These are phyloP conservation scores for Struthio camelus DNA, from an alignment of 2,113 vertebrate genomes.

Conservation along the genomic window DNA sequence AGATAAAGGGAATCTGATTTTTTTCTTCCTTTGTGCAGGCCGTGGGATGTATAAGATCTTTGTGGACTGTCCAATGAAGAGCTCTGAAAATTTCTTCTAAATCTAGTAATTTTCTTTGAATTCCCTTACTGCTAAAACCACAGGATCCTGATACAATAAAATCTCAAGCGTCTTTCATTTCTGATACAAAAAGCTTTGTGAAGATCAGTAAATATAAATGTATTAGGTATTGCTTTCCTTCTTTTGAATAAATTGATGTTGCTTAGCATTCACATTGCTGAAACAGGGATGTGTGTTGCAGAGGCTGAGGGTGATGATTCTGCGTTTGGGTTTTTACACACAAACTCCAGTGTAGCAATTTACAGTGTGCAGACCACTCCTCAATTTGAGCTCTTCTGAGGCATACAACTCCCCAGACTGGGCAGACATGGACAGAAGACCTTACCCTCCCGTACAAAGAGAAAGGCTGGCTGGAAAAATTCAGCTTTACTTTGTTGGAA, in stretches of 20 bases:
- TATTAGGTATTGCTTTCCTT: background rate
- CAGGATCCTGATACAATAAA: background rate
- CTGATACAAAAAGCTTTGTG: background rate
- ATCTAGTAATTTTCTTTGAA: background rate
- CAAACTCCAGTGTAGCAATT: background rate
- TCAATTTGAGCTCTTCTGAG: background rate
- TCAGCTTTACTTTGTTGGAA: background rate
- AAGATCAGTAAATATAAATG: background rate
- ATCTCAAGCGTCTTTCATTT: background rate
- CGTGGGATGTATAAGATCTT: rapidly evolving
- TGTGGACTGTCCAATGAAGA: background rate
- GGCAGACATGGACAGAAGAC: background rate
- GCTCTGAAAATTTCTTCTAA: background rate
- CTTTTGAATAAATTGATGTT: conserved; percentile 39
- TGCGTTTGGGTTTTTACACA: background rate
- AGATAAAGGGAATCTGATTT: background rate
- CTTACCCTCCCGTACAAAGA: background rate
- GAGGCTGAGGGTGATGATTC: background rate
- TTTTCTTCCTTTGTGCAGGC: background rate
- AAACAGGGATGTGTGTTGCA: background rate
- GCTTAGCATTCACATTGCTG: background rate
- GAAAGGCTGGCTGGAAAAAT: background rate
- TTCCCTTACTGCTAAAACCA: background rate
- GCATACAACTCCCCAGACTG: background rate
- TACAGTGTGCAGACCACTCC: background rate